Conservation (phyloP, 2,888 invertebrate genomes). For the Dryobotodes eremita region DNA sequence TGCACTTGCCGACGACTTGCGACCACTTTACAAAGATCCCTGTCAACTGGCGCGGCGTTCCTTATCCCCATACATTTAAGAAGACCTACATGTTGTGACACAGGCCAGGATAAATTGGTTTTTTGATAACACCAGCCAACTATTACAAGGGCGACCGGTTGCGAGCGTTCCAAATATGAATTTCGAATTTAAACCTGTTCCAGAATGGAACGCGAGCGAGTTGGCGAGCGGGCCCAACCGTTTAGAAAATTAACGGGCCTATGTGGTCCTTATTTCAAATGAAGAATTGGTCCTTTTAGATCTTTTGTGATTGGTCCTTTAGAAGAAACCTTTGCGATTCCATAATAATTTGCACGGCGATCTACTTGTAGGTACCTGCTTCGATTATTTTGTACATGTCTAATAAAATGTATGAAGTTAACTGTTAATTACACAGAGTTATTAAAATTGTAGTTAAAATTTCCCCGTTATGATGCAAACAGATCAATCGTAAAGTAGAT, state of each 20-base stretch:
- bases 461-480: conserved; percentile 48
- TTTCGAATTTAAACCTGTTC: conserved; percentile 88
- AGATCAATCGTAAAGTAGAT: conserved; percentile 54
- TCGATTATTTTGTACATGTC: not conserved
- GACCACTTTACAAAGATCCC: conserved; percentile 80
- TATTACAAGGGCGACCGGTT: conserved; percentile 91
- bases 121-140: conserved; percentile 90
- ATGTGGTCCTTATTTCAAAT: conserved; percentile 44
- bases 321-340: not conserved
- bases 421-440: conserved; percentile 22
- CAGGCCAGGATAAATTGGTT: conserved; percentile 76
- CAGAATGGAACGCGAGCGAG: conserved; percentile 79
- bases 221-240: conserved; percentile 68
- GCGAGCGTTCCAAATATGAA: conserved; percentile 88
- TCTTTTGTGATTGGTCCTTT: conserved; percentile 3
- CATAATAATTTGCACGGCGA: not conserved
- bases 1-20: conserved; percentile 89
- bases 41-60: conserved; percentile 75
- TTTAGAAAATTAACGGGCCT: conserved; percentile 69
- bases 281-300: conserved; percentile 19
- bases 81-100: conserved; percentile 73
- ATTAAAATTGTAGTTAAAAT: conserved; percentile 35
- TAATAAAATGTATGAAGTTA: not conserved
- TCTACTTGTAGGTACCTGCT: too few relatives aligned
- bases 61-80: conserved; percentile 70